phyloP scores from a whole-genome alignment of 92 coral and sea anemone genomes.

The Epizoanthus scotinus region DNA sequence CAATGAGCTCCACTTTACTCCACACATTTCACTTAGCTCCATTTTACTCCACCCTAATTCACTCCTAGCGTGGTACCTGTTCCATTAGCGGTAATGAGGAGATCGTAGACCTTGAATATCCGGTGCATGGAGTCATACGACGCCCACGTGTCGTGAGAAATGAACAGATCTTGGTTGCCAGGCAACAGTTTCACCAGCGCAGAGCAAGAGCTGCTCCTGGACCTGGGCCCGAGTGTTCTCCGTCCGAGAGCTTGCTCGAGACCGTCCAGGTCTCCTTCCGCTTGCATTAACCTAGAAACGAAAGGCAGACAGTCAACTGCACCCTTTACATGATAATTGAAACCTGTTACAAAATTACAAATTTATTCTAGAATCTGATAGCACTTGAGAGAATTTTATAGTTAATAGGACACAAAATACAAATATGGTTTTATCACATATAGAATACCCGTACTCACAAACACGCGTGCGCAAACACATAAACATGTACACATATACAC shows the following conservation, averaged over 20 bases:
- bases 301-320: too few relatives aligned
- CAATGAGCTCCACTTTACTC: background rate
- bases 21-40: background rate
- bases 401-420: too few relatives aligned
- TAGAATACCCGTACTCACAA: too few relatives aligned
- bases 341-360: too few relatives aligned
- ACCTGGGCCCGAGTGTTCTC: slow-evolving; percentile 6
- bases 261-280: slow-evolving; percentile 34
- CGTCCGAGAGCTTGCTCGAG: slow-evolving; percentile 34
- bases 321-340: too few relatives aligned
- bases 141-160: slow-evolving; percentile 35
- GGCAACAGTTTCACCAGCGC: slow-evolving; percentile 31
- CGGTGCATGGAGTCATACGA: slow-evolving; percentile 24
- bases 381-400: too few relatives aligned
- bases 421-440: too few relatives aligned
- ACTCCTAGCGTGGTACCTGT: background rate
- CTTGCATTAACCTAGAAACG: slow-evolving; percentile 22
- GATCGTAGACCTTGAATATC: slow-evolving; percentile 38
- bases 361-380: too few relatives aligned
- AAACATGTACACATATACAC: background rate
- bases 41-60: background rate
- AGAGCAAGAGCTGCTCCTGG: slow-evolving; percentile 21
- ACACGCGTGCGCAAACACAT: background rate
- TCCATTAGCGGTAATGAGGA: slow-evolving; percentile 33
- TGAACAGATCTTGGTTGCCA: slow-evolving; percentile 11